phyloP scores from a whole-genome alignment of 2,888 invertebrate genomes.

The Cerceris ruficornis region DNA sequence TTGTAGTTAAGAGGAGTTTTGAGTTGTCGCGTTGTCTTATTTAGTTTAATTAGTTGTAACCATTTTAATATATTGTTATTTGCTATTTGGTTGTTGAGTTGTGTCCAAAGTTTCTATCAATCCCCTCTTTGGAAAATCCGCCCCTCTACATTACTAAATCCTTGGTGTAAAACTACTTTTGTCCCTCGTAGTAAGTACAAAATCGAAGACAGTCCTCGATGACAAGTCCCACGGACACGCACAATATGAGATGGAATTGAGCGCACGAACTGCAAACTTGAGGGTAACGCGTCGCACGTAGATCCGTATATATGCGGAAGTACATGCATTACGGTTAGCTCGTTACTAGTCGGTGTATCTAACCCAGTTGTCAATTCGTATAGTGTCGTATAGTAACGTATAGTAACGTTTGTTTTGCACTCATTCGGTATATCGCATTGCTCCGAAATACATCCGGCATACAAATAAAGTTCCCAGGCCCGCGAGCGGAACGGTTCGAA shows the following conservation, averaged over 20 bases:
- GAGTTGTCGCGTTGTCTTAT: too few species aligned
- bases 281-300: background rate
- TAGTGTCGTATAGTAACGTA: slow-evolving; percentile 25
- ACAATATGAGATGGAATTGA: slow-evolving; percentile 8
- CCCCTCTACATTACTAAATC: too few species aligned
- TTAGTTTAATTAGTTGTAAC: too few species aligned
- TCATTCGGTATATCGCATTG: slow-evolving; percentile 73
- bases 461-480: slow-evolving; percentile 63
- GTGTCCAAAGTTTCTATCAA: too few species aligned
- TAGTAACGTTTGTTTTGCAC: slow-evolving; percentile 69
- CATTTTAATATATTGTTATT: too few species aligned
- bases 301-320: slow-evolving; percentile 22
- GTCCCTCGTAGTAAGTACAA: background rate
- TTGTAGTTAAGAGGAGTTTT: too few species aligned
- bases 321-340: slow-evolving; percentile 52
- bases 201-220: background rate
- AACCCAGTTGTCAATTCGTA: slow-evolving; percentile 76
- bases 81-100: too few species aligned
- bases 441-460: slow-evolving; percentile 67
- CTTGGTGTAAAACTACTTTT: too few species aligned
- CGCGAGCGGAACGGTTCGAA: slow-evolving; percentile 47
- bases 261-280: slow-evolving; percentile 4
- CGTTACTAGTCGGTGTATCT: slow-evolving; percentile 74
- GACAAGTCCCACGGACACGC: slow-evolving; percentile 7
- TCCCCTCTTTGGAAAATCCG: too few species aligned